Conservation (phyloP, 2,797 vertebrate genomes). For the Hipposideros larvatus region DNA sequence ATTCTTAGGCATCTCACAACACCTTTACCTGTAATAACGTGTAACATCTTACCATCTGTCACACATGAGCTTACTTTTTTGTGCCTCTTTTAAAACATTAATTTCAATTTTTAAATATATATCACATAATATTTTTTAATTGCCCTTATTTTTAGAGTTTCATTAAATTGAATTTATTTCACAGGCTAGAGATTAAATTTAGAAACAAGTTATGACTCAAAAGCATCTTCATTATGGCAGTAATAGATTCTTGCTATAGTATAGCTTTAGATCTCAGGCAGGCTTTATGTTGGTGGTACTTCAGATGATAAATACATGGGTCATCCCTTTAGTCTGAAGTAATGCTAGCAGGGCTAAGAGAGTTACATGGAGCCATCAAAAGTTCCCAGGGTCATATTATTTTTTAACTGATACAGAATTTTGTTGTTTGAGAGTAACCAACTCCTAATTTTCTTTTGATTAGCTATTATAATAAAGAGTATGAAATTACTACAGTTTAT, state of each 20-base stretch:
- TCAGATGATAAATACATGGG: neutral
- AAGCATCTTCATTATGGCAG: neutral
- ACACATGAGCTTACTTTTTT: neutral
- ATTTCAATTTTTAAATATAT: constrained; percentile 36
- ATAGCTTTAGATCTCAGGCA: constrained; percentile 18
- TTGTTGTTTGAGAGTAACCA: constrained; percentile 57
- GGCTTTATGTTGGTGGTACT: neutral
- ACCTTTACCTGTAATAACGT: neutral
- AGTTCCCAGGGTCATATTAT: neutral
- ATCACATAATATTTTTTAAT: constrained; percentile 35
- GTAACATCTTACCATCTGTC: constrained; percentile 16
- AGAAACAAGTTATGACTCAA: neutral
- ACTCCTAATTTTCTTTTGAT: constrained; percentile 28
- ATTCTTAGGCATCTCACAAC: neutral
- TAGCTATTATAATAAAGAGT: constrained; percentile 44
- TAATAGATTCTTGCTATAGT: neutral
- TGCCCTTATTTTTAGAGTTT: constrained; percentile 47
- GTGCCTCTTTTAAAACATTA: constrained; percentile 33
- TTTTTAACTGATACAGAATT: constrained; percentile 47
- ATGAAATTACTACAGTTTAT: constrained; percentile 32
- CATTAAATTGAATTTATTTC: constrained; percentile 45
- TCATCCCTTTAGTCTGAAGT: neutral
- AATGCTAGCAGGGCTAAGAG: neutral
- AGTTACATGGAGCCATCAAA: neutral
- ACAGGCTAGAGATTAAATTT: constrained; percentile 29